Evolutionary conservation across 1,140 invertebrate species (phyloP), one percentile per base, ranked within the genome.

Genomic region (Drosophila sucinea): DNA sequence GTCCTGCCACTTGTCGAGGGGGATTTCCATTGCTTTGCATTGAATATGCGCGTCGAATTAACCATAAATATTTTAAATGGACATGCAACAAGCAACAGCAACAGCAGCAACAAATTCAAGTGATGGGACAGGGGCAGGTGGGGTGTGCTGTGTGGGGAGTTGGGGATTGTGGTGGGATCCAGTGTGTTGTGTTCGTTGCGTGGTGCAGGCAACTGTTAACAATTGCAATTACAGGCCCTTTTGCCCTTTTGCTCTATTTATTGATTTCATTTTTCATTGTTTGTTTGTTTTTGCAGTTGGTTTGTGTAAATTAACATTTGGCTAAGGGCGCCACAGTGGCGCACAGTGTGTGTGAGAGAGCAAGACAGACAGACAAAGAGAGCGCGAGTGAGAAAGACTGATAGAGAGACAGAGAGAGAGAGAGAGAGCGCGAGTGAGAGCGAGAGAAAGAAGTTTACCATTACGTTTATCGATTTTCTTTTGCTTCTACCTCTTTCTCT

Each of bases 391-490:
- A 17, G 17, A 17, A 17, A 17, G 17, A 17, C 17, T 17, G 17
- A 17, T 17, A 17, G 17, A 17, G 17, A 17, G 17, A 40, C 30
- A 30, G 61, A 27, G 2, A 64, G 61, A 17, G 17, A 6, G 35
- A 6, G 33, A 8, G 23, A 23, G n/a, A 1, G 29, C 3, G 8
- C 11, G 7, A 32, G 6, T 35, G 1, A 17, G 55, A 3, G 30
- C 17, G 56, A 4, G 56, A 27, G 55, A 32, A 64, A 57, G 51
- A 62, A 38, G 69, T 78, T 67, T 77, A 77, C 77, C 83, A 86
- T 86, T 86, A 86, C 83, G 75, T 80, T 83, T 86, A 87, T 87
- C 67, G 83, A 87, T 87, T 87, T 82, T 81, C 35, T 33, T 29
- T 27, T 29, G 23, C 23, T 33, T n/a, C 25, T 32, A 2, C n/a